Conservation (phyloP, 2,888 invertebrate genomes). For the Xestia rhomboidea region DNA sequence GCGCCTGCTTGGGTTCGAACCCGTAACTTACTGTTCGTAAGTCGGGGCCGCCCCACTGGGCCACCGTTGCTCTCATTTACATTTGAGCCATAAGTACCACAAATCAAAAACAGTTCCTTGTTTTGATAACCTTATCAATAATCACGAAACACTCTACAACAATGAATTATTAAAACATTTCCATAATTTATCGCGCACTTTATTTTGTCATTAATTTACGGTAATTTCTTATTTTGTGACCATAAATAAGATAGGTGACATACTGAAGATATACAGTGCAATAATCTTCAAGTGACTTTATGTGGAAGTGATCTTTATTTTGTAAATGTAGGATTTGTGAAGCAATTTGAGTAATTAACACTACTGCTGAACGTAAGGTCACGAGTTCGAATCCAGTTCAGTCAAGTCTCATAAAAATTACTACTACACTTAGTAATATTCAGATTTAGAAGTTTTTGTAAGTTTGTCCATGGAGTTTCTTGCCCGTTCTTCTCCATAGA, state of each 20-base stretch:
- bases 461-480: too few species aligned
- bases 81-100: not conserved
- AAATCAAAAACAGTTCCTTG: not conserved
- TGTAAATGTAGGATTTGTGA: not conserved
- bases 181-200: conserved; percentile 30
- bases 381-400: too few species aligned
- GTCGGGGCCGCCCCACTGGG: too few species aligned
- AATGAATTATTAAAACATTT: conserved; percentile 33
- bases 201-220: conserved; percentile 24
- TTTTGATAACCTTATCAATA: conserved; percentile 23
- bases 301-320: not conserved
- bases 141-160: conserved; percentile 2
- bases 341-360: not conserved
- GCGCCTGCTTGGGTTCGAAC: too few species aligned
- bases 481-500: too few species aligned
- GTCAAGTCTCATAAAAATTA: too few species aligned
- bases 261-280: conserved; percentile 1
- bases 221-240: conserved; percentile 30
- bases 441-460: too few species aligned
- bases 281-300: not conserved
- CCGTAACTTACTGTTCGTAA: too few species aligned
- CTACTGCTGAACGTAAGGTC: too few species aligned
- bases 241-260: conserved; percentile 22
- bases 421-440: too few species aligned
- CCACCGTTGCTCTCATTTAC: too few species aligned